phyloP scores from a whole-genome alignment of 2,888 invertebrate genomes.

The Lithophane ornitopus region DNA sequence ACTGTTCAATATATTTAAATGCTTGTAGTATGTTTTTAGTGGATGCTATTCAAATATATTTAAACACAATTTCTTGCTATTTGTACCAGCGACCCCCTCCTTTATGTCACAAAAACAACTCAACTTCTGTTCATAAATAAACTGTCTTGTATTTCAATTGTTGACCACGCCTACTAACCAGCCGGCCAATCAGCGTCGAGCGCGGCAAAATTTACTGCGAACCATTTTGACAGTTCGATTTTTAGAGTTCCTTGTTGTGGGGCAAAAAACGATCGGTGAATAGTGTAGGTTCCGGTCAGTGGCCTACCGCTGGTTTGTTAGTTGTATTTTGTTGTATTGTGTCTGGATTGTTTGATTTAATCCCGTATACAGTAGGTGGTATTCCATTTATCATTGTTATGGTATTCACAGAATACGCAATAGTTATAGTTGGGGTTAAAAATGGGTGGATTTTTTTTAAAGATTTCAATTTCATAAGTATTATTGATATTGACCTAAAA shows the following conservation, averaged over 20 bases:
- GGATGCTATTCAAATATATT: slow-evolving; percentile 60
- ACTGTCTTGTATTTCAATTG: slow-evolving; percentile 81
- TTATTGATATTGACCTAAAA: not conserved
- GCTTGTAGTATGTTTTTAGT: slow-evolving; percentile 42
- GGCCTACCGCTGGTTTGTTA: slow-evolving; percentile 16
- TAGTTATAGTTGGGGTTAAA: not conserved
- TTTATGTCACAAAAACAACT: slow-evolving; percentile 74
- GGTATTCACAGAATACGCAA: not conserved
- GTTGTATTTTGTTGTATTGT: slow-evolving; percentile 23
- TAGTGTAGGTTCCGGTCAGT: slow-evolving; percentile 44
- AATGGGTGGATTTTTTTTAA: no score
- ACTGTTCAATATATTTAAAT: slow-evolving; percentile 49
- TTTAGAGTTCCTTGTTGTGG: slow-evolving; percentile 74
- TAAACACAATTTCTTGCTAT: slow-evolving; percentile 57
- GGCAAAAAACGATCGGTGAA: slow-evolving; percentile 42
- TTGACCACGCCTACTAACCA: slow-evolving; percentile 81
- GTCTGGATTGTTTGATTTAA: not conserved
- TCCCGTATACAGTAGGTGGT: not conserved
- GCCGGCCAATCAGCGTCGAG: slow-evolving; percentile 79
- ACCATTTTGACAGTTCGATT: slow-evolving; percentile 89
- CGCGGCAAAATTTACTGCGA: slow-evolving; percentile 87
- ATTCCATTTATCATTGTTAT: not conserved
- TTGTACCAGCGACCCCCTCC: slow-evolving; percentile 53
- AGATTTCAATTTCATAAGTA: not conserved
- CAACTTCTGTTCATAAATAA: slow-evolving; percentile 89